Base-by-base conservation (phyloP, 2,797 vertebrate species). In the Lacerta bilineata region DNA sequence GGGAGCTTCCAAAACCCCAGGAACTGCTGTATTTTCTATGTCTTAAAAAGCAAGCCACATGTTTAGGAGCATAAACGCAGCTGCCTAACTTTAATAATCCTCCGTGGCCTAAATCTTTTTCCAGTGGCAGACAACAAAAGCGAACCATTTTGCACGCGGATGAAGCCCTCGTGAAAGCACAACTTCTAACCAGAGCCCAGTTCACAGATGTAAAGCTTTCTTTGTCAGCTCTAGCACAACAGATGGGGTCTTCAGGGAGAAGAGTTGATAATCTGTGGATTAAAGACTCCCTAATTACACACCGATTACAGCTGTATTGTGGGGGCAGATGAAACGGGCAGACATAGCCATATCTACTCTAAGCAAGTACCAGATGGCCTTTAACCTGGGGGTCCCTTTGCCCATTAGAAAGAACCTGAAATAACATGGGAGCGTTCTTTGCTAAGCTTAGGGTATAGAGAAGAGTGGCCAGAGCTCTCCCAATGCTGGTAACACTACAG, bases 201-300 rank as follows among this genome's bases (percentile, higher is more conserved):
- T 50, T 15, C 41, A 55, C 66, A 79, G 66, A 72, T 64, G 64
- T 79, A 72, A 83, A 83, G 85, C 75, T 90, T 72, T 71, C 80
- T 83, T 83, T 59, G 39, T 88, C 82, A 75, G 78, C 61, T 23
- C 41, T 9, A 33, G 20, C 81, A 84, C 33, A 85, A 88, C 89
- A 90, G 86, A 90, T 90, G 86, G 86, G 61, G 77, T 72, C 71
- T 80, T 85, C 2, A 29, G 41, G 84, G 20, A 68, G 69, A 90
- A 85, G 68, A 85, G 61, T 81, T 68, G 71, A 76, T 90, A 88
- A 90, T 90, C 89, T 90, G 78, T 85, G 77, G 86, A 87, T 90
- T 87, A 90, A 85, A 80, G 43, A 87, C 46, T 87, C 77, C 71
- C 82, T 85, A 90, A 87, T 87, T 90, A 85, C 77, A 74, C 39